These are phyloP conservation scores for Siniperca chuatsi DNA, from an alignment of 2,113 vertebrate species.

Conservation along the genomic window DNA sequence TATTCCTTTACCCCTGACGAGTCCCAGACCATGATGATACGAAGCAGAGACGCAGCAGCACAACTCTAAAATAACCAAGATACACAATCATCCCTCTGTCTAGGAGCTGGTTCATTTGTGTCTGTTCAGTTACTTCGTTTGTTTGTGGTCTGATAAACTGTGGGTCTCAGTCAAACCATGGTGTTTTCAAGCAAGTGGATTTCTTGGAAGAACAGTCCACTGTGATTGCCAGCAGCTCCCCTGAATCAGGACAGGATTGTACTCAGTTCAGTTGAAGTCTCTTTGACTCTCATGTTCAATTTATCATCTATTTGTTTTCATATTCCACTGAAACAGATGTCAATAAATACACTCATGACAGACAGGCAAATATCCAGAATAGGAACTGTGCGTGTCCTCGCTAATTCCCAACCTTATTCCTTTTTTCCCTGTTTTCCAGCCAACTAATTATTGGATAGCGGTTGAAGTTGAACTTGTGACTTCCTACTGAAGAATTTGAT, in stretches of 20 bases:
- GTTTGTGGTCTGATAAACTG: conserved; percentile 22
- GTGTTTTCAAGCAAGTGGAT: conserved; percentile 49
- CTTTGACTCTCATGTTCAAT: conserved; percentile 38
- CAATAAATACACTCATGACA: conserved; percentile 43
- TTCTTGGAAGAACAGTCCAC: conserved; percentile 37
- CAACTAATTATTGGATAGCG: conserved; percentile 62
- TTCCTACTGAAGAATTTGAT: conserved; percentile 74
- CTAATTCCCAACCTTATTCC: conserved; percentile 41
- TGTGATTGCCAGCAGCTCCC: conserved; percentile 47
- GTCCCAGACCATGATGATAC: conserved; percentile 27
- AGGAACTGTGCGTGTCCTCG: conserved; percentile 40
- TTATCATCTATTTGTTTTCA: conserved; percentile 48
- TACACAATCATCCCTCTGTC: conserved; percentile 52
- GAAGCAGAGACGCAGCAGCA: conserved; percentile 41
- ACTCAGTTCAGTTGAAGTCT: conserved; percentile 20
- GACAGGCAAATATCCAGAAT: conserved; percentile 50
- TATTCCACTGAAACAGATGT: conserved; percentile 45
- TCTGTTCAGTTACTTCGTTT: conserved; percentile 43
- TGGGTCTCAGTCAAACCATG: conserved; percentile 28
- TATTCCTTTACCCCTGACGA: conserved; percentile 46
- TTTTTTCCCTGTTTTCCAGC: conserved; percentile 40
- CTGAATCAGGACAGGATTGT: conserved; percentile 30
- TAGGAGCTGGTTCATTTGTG: conserved; percentile 27
- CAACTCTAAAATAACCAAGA: conserved; percentile 26
- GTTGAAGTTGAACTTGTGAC: conserved; percentile 71